Conservation (phyloP, 1,140 invertebrate species). For the Nautilus pompilius region DNA sequence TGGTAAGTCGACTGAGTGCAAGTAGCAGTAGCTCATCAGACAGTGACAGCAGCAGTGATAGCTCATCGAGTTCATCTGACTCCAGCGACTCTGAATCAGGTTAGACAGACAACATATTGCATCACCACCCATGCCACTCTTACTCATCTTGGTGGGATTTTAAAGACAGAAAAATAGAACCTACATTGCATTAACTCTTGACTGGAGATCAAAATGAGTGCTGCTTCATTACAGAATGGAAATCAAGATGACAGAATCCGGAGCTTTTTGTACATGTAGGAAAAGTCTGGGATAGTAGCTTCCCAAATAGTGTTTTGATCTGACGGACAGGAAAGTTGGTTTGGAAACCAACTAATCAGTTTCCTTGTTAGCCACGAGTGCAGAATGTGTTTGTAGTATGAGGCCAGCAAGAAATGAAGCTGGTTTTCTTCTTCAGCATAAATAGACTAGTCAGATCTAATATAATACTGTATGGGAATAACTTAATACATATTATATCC, state of each 20-base stretch:
- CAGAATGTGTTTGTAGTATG: constrained; percentile 45
- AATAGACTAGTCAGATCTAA: constrained; percentile 5
- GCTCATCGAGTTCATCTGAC: constrained; percentile 62
- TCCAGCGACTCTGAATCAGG: constrained; percentile 65
- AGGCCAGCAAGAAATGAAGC: constrained; percentile 28
- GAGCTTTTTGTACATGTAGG: constrained; percentile 4
- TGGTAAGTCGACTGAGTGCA: constrained; percentile 61
- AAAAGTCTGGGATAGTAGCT: constrained; percentile 1
- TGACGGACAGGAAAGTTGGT: constrained; percentile 1
- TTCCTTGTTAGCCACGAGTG: constrained; percentile 30
- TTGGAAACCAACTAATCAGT: not conserved
- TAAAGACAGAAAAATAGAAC: no score
- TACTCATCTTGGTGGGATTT: no score
- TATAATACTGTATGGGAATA: no score
- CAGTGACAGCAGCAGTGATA: constrained; percentile 59
- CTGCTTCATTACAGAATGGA: no score
- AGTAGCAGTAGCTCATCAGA: constrained; percentile 62
- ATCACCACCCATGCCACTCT: constrained; percentile 1
- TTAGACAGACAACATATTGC: constrained; percentile 51
- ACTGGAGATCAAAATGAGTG: no score
- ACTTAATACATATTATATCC: no score
- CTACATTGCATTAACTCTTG: no score
- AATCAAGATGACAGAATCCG: no score
- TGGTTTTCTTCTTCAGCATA: constrained; percentile 4
- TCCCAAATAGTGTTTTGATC: not conserved